phyloP scores from a whole-genome alignment of 2,113 vertebrate genomes.

The Albula goreensis region DNA sequence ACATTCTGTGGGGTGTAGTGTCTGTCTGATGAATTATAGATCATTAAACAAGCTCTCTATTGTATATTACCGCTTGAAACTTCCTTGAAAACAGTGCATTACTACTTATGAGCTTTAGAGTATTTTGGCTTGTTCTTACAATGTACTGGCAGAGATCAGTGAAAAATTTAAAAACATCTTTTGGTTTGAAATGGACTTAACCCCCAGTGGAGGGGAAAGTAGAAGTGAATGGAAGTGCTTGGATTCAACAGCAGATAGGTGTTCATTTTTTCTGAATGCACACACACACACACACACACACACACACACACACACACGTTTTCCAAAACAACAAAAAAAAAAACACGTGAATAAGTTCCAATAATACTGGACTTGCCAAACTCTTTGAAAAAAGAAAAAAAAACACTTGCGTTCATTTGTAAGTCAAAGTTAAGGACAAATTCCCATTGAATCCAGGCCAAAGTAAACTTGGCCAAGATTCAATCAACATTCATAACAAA shows the following conservation, averaged over 20 bases:
- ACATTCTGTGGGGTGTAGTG: neutral
- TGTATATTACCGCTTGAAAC: neutral
- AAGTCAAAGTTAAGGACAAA: neutral
- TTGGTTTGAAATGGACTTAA: neutral
- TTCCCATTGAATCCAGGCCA: neutral
- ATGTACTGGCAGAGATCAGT: neutral
- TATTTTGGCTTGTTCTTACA: neutral
- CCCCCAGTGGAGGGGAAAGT: neutral
- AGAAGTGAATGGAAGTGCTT: too few species aligned
- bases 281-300: too few species aligned
- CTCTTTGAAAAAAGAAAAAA: too few species aligned
- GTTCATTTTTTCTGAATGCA: too few species aligned
- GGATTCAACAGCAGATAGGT: too few species aligned
- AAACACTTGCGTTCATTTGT: neutral
- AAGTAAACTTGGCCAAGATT: neutral
- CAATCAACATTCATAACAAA: neutral
- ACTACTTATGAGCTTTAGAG: neutral
- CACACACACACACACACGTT: too few species aligned
- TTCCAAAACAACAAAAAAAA: too few species aligned
- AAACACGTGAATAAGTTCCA: neutral
- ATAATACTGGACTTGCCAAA: neutral
- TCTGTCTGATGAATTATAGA: neutral
- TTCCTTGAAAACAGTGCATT: neutral
- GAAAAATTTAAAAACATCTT: neutral
- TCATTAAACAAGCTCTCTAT: constrained; percentile 4